Evolutionary conservation across 2,113 vertebrate species (phyloP).

Genomic region (Heterocephalus glaber): DNA sequence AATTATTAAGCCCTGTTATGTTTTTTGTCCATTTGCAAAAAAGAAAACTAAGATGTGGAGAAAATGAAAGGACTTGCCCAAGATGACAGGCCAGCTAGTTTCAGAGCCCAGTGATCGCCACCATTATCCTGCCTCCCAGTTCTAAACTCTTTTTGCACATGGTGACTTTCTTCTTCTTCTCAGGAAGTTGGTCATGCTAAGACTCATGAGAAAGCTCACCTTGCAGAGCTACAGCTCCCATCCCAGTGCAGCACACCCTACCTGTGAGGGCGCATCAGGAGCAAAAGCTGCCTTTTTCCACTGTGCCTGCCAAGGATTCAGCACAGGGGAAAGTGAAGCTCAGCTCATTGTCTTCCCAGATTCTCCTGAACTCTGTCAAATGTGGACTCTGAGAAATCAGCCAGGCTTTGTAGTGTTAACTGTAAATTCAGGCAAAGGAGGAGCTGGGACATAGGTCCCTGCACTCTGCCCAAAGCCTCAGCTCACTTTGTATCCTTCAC

Average conservation of each 20-base stretch:
- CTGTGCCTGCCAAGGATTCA: not conserved
- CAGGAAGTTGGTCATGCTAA: not conserved
- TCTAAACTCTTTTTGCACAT: not conserved
- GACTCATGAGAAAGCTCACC: not conserved
- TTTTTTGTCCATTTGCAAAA: not conserved
- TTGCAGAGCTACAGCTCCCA: rapidly evolving
- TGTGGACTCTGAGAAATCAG: not conserved
- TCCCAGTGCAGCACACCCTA: not conserved
- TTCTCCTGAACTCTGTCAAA: not conserved
- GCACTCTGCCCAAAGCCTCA: no score
- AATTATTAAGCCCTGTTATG: not conserved
- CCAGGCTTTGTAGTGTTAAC: not conserved
- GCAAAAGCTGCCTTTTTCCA: not conserved
- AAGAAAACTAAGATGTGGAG: not conserved
- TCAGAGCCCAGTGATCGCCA: not conserved
- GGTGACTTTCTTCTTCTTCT: not conserved
- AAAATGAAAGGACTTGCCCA: not conserved
- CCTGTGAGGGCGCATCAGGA: rapidly evolving
- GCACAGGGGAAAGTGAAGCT: not conserved
- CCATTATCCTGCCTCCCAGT: not conserved
- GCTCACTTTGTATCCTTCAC: not conserved
- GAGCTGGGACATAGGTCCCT: not conserved
- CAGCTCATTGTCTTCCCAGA: no score
- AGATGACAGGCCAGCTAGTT: not conserved
- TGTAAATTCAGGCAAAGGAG: not conserved